Base-by-base conservation (phyloP, 2,113 vertebrate genomes). In the Theristicus caerulescens region DNA sequence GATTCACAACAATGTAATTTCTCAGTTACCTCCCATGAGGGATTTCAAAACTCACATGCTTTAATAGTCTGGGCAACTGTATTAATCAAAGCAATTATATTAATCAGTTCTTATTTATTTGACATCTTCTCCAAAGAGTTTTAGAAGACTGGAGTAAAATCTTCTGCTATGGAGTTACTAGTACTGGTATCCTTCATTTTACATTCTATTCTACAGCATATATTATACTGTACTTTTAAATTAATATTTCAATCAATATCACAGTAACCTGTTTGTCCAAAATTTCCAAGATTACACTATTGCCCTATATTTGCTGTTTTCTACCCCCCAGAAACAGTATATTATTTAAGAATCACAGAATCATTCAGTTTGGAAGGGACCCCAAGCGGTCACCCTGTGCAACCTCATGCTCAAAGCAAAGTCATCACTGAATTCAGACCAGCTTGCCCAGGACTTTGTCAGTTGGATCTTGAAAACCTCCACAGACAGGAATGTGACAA, bases 51-150 rank as follows among this genome's bases (percentile, higher is more conserved):
- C 38, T 54, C 42, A 81, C 5, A 19, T 26, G 58, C 22, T 91
- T 84, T 21, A 84, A 46, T 62, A 86, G 59, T 46, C 55, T 13
- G 4, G 59, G 77, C 55, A 95, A 89, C 25, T 29, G 67, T 36
- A 88, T 57, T 86, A 71, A 93, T 64, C 38, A 84, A 36, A 89
- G 87, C 59, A 82, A 82, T 14, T 58, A 25, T 27, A 90, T 82
- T 79, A 91, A 94, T 86, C 51, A 34, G 51, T 46, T 91, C 42
- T 83, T 74, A 95, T 86, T 96, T 94, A 49, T 72, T 38, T 73
- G 49, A 81, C 44, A 59, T 58, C 19, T 27, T 88, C 70, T 80
- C 54, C 54, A 70, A 70, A 88, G 27, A 88, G 49, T 62, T 95
- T 80, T 57, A 51, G 71, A 65, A 86, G 66, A 83, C 40, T 72